Evolutionary conservation across 2,888 invertebrate genomes (phyloP).

Genomic region (Rhagonycha fulva): DNA sequence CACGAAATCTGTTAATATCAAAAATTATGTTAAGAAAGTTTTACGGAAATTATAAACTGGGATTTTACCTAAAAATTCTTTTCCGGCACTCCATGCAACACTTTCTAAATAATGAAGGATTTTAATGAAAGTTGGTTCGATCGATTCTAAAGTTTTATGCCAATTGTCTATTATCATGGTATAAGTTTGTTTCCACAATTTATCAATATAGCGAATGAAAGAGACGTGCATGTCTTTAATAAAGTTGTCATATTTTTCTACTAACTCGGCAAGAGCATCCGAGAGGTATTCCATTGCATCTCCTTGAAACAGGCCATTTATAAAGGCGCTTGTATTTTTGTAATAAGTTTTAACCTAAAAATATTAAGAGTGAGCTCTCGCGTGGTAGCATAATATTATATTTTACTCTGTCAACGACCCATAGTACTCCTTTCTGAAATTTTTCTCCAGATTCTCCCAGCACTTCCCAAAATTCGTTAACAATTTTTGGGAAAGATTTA

Average conservation of each 20-base stretch:
- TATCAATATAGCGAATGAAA: slow-evolving; percentile 72
- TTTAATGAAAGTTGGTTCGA: slow-evolving; percentile 80
- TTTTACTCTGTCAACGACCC: slow-evolving; percentile 70
- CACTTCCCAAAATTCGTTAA: slow-evolving; percentile 82
- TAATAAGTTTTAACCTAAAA: slow-evolving; percentile 69
- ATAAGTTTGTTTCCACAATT: slow-evolving; percentile 73
- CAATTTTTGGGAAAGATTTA: slow-evolving; percentile 77
- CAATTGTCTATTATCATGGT: slow-evolving; percentile 69
- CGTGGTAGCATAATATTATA: background rate
- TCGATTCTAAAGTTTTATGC: slow-evolving; percentile 70
- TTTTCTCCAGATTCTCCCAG: slow-evolving; percentile 85
- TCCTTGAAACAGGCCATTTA: slow-evolving; percentile 72
- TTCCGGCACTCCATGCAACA: slow-evolving; percentile 73
- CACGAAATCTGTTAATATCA: slow-evolving; percentile 65
- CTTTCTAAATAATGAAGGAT: slow-evolving; percentile 77
- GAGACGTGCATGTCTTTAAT: slow-evolving; percentile 76
- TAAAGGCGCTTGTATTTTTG: slow-evolving; percentile 69
- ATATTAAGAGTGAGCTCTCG: background rate
- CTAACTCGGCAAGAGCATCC: slow-evolving; percentile 67
- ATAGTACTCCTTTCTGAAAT: slow-evolving; percentile 73
- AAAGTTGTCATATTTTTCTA: slow-evolving; percentile 78
- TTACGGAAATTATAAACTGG: background rate
- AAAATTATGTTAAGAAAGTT: background rate
- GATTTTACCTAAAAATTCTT: slow-evolving; percentile 65
- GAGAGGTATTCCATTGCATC: slow-evolving; percentile 77